Evolutionary conservation across 2,113 vertebrate species (phyloP), one percentile per base, ranked within the genome.

Genomic region (Cephalopholis sonnerati): DNA sequence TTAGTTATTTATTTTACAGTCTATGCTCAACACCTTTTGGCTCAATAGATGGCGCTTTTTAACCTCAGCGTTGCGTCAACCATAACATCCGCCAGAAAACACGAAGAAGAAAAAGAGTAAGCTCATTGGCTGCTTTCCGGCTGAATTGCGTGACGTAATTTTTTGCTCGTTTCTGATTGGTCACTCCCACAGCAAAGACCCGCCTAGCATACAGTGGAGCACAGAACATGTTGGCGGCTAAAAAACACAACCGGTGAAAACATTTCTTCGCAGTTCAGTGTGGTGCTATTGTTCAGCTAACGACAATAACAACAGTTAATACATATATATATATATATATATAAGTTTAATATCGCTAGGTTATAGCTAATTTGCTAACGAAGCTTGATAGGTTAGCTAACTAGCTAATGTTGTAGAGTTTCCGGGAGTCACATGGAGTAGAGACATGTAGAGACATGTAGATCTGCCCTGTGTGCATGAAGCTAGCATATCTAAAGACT

Each of bases 121-220:
- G 9, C 66, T 46, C 9, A 53, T 82, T 82, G 77, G 77, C 16
- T 70, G 64, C 13, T 57, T 58, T 41, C n/a, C 6, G 11, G 6
- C 10, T 2, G 0, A 3, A 59, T 18, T 22, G 0, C 0, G 2
- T 57, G 36, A 81, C 54, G 41, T 44, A 11, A 7, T 5, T 39
- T 44, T 44, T 44, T 27, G 0, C 73, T 70, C 12, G 20, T 24
- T 53, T n/a, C 7, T 58, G 48, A 85, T 84, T 85, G 82, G 85
- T 51, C 46, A 1, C 25, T 51, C 2, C 7, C 5, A 5, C 44
- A 13, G 9, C 4, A 39, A 22, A 1, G 7, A 7, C 20, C 7
- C 5, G 27, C 12, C 50, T 0, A 17, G 1, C 0, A 15, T 4
- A 48, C 44, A 5, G 0, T 17, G 3, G 50, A 27, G 48, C 58